Evolutionary conservation across 1,140 invertebrate genomes (phyloP).

Genomic region (Drosophila ironensis): DNA sequence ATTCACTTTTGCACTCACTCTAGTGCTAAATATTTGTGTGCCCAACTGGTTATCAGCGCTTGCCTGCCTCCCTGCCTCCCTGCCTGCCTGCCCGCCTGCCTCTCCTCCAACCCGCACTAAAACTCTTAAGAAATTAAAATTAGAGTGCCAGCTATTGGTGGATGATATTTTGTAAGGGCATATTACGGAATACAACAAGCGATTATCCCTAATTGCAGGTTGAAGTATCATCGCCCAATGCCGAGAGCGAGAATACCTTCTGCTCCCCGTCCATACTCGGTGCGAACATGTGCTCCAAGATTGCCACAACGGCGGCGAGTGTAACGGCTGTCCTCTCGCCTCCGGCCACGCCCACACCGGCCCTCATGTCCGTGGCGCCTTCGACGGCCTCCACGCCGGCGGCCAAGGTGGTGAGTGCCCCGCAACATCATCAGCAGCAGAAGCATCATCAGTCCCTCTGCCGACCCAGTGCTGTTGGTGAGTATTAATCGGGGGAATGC

Average conservation of each 20-base stretch:
- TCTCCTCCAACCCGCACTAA: neutral
- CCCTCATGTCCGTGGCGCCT: conserved; percentile 37
- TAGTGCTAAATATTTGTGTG: conserved; percentile 47
- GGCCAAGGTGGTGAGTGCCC: neutral
- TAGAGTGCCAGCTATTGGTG: too few relatives aligned
- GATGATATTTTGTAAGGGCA: too few relatives aligned
- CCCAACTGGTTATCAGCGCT: conserved; percentile 50
- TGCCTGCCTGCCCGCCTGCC: too few relatives aligned
- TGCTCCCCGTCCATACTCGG: conserved; percentile 81
- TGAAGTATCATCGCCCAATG: conserved; percentile 84
- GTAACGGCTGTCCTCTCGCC: conserved; percentile 71
- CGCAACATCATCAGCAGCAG: neutral
- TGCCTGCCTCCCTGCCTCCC: too few relatives aligned
- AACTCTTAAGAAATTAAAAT: neutral
- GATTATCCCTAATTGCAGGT: conserved; percentile 50
- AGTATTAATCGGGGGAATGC: neutral
- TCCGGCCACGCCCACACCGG: conserved; percentile 46
- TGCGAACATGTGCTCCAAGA: conserved; percentile 81
- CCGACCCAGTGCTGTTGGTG: conserved; percentile 31
- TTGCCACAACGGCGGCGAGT: conserved; percentile 71
- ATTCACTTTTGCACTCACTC: conserved; percentile 56
- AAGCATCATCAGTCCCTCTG: conserved; percentile 18
- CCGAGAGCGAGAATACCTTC: conserved; percentile 84
- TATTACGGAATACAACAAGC: too few relatives aligned
- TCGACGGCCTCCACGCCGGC: conserved; percentile 14